Evolutionary conservation across 2,113 vertebrate species (phyloP).

Genomic region (Tautogolabrus adspersus): DNA sequence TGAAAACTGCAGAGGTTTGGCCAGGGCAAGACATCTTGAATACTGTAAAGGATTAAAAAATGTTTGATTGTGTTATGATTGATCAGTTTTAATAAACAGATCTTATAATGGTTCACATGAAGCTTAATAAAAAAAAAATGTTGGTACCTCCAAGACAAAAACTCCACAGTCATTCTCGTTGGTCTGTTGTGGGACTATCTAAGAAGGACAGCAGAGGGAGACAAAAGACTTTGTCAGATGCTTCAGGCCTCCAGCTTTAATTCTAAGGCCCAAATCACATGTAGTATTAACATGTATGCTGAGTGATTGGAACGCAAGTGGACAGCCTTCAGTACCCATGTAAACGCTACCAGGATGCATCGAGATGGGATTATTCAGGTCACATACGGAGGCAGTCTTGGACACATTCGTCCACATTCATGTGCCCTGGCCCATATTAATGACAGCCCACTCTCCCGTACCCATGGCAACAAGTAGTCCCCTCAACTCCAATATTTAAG

Average conservation of each 20-base stretch:
- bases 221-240: conserved; percentile 1
- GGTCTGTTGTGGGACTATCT: conserved; percentile 97
- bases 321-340: too few relatives aligned
- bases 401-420: too few relatives aligned
- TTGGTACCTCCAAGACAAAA: conserved; percentile 95
- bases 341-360: too few relatives aligned
- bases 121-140: not conserved
- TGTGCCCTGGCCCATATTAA: too few relatives aligned
- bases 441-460: too few relatives aligned
- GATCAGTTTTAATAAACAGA: not conserved
- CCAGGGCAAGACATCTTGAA: conserved; percentile 95
- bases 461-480: too few relatives aligned
- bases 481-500: too few relatives aligned
- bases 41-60: conserved; percentile 82
- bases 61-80: not conserved
- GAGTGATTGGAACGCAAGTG: too few relatives aligned
- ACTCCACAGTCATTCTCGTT: conserved; percentile 99
- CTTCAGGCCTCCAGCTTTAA: not conserved
- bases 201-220: conserved; percentile 47
- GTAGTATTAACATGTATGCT: too few relatives aligned
- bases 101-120: rapidly evolving
- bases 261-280: not conserved
- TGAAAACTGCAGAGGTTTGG: conserved; percentile 92
- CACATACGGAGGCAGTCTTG: too few relatives aligned
- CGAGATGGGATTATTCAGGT: too few relatives aligned